phyloP scores from a whole-genome alignment of 2,113 vertebrate species.

The Salvator merianae region DNA sequence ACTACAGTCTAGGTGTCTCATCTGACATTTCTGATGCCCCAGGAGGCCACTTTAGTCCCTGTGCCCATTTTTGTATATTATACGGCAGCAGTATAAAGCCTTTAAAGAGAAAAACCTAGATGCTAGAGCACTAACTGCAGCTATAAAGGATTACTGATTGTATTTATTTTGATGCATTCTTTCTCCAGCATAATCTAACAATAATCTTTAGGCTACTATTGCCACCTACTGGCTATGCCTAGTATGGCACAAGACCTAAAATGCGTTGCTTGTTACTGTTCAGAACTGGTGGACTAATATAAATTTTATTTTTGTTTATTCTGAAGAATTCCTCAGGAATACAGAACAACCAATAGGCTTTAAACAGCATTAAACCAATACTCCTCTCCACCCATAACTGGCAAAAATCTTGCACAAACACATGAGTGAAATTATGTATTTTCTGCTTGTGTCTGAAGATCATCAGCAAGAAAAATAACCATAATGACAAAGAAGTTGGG shows the following conservation, averaged over 20 bases:
- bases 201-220: background rate
- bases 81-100: background rate
- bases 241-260: background rate
- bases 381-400: too few relatives aligned
- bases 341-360: too few relatives aligned
- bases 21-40: background rate
- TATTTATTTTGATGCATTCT: background rate
- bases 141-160: background rate
- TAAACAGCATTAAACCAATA: too few relatives aligned
- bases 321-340: too few relatives aligned
- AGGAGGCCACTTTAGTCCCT: background rate
- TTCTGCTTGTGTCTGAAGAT: too few relatives aligned
- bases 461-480: too few relatives aligned
- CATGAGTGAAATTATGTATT: too few relatives aligned
- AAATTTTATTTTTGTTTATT: too few relatives aligned
- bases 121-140: background rate
- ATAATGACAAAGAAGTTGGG: too few relatives aligned
- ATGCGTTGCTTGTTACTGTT: background rate
- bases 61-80: background rate
- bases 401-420: too few relatives aligned
- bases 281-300: background rate
- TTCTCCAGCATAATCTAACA: background rate
- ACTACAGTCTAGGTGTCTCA: background rate
- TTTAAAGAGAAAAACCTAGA: background rate
- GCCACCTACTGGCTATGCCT: slow-evolving; percentile 11